Conservation (phyloP, 2,113 vertebrate species). For the Dipodomys stephensi region DNA sequence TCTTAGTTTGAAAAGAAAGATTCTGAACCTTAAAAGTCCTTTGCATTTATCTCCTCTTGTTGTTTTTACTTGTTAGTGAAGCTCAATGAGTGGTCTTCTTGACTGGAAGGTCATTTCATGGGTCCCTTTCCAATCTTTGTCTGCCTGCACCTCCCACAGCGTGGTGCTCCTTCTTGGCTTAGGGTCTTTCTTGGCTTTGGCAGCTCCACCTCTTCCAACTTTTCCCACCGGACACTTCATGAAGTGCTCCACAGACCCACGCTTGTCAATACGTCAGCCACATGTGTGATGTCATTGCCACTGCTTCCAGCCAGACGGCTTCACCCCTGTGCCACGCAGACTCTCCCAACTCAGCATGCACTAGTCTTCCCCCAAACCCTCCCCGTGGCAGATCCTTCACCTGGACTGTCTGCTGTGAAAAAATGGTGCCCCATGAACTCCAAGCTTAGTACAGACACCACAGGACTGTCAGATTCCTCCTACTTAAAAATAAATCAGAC, state of each 20-base stretch:
- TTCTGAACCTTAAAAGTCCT: not conserved
- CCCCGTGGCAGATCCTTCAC: not conserved
- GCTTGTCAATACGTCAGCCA: too few species aligned
- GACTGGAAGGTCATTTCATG: not conserved
- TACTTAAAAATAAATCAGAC: not conserved
- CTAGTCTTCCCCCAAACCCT: not conserved
- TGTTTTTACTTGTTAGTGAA: not conserved
- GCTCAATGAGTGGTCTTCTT: not conserved
- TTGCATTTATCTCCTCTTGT: not conserved
- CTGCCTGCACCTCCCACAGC: too few species aligned
- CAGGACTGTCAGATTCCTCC: not conserved
- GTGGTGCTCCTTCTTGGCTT: not conserved
- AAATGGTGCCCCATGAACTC: conserved; percentile 16
- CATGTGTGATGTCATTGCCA: too few species aligned
- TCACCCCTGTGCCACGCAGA: not conserved
- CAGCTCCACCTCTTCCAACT: too few species aligned
- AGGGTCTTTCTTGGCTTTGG: not conserved
- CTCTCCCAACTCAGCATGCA: not conserved
- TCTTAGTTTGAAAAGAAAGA: conserved; percentile 3
- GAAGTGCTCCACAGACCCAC: not conserved
- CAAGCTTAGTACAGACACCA: not conserved
- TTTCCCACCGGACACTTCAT: not conserved
- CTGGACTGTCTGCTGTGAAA: not conserved
- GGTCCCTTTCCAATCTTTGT: too few species aligned
- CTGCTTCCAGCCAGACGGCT: not conserved